Conservation (phyloP, 2,113 vertebrate species). For the Catharus bicknelli region DNA sequence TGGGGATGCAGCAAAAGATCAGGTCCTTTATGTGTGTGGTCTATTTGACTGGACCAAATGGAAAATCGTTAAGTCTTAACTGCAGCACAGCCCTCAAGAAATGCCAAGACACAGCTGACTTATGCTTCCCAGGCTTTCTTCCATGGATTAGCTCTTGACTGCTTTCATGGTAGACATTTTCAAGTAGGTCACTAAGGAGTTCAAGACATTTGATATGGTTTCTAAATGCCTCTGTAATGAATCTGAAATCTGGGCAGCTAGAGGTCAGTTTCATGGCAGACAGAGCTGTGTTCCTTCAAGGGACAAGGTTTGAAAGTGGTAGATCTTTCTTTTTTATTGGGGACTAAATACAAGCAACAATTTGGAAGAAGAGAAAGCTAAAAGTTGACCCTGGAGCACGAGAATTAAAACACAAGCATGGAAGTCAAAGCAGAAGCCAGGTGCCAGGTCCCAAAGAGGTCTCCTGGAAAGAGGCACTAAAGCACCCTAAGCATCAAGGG, state of each 20-base stretch:
- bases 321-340: slow-evolving; percentile 43
- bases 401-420: not conserved
- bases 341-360: not conserved
- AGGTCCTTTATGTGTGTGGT: not conserved
- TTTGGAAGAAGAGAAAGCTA: not conserved
- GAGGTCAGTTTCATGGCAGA: slow-evolving; percentile 23
- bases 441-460: not conserved
- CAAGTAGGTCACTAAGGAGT: not conserved
- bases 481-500: not conserved
- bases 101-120: not conserved
- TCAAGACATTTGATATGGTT: slow-evolving; percentile 19
- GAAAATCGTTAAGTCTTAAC: not conserved
- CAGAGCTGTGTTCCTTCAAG: not conserved
- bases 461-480: not conserved
- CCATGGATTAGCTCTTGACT: not conserved
- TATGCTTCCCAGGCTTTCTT: not conserved
- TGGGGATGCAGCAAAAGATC: not conserved
- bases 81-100: not conserved
- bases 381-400: not conserved
- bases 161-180: not conserved
- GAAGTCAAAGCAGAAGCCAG: not conserved
- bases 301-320: not conserved
- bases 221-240: slow-evolving; percentile 31
- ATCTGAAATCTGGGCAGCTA: not conserved
- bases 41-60: not conserved